phyloP scores from a whole-genome alignment of 2,797 vertebrate genomes.

The Eidolon dupreanum region DNA sequence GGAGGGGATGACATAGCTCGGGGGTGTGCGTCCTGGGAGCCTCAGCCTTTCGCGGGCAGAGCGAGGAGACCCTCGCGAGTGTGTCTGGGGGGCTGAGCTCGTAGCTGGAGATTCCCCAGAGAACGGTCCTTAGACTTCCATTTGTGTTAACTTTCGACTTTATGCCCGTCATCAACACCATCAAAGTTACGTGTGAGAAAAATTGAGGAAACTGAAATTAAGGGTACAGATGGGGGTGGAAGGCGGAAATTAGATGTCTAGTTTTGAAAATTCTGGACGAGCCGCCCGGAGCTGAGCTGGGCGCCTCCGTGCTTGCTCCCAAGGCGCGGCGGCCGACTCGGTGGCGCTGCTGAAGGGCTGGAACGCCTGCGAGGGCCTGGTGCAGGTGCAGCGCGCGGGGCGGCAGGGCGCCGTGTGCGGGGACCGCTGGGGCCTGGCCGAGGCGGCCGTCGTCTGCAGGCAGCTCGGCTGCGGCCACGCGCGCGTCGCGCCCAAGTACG shows the following conservation, averaged over 20 bases:
- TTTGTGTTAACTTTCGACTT: not conserved
- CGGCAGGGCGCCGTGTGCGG: not conserved
- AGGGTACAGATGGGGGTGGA: not conserved
- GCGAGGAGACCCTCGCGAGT: too few relatives aligned
- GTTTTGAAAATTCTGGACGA: not conserved
- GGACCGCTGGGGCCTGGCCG: not conserved
- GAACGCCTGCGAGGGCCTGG: slow-evolving; percentile 89
- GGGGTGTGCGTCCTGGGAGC: not conserved
- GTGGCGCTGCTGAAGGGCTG: not conserved
- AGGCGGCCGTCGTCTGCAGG: slow-evolving; percentile 68
- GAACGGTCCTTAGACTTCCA: not conserved
- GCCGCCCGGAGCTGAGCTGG: too few relatives aligned
- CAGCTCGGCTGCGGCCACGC: not conserved
- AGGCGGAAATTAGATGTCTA: not conserved
- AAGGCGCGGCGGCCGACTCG: fast-evolving
- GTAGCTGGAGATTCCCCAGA: not conserved
- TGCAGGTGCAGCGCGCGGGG: slow-evolving; percentile 85
- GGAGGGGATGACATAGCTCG: fast-evolving
- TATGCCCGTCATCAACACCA: not conserved
- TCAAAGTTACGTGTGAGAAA: not conserved
- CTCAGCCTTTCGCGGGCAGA: not conserved
- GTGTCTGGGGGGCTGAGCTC: not conserved
- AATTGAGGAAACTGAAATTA: not conserved
- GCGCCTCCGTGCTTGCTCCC: too few relatives aligned
- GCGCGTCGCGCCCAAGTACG: not conserved